Evolutionary conservation across 2,888 invertebrate genomes (phyloP).

Genomic region (Chrysolina haemoptera): DNA sequence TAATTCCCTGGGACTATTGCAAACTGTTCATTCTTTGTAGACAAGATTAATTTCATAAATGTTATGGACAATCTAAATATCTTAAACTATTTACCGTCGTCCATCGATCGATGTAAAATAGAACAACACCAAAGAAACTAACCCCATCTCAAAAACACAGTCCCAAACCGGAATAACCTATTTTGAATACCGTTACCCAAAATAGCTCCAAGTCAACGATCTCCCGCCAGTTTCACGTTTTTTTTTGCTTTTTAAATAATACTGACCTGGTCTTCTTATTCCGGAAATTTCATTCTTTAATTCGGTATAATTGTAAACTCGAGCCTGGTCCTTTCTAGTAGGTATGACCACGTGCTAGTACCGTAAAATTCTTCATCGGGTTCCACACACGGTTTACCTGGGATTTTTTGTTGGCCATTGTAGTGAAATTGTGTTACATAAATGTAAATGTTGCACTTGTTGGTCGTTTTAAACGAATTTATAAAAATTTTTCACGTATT

Average conservation of each 20-base stretch:
- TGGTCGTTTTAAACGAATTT: neutral
- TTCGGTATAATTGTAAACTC: constrained; percentile 45
- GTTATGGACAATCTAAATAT: neutral
- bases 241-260: constrained; percentile 33
- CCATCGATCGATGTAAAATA: neutral
- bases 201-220: constrained; percentile 23
- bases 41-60: too few species aligned
- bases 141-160: neutral
- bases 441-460: constrained; percentile 32
- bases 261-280: constrained; percentile 43
- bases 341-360: constrained; percentile 46
- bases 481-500: neutral
- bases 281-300: constrained; percentile 44
- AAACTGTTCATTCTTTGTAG: too few species aligned
- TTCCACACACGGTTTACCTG: constrained; percentile 46
- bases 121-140: neutral
- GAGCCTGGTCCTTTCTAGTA: constrained; percentile 37
- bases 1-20: too few species aligned
- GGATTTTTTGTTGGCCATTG: constrained; percentile 41
- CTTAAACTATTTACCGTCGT: neutral
- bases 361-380: constrained; percentile 40
- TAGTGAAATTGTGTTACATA: constrained; percentile 41
- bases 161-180: constrained; percentile 8
- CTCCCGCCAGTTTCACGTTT: constrained; percentile 33
- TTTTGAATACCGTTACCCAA: constrained; percentile 26